A percentile compares a stretch with the other conserved stretches of the same genome.
Evolutionary conservation across 2,113 vertebrate species (phyloP).

Genomic region (Centropus bengalensis): DNA sequence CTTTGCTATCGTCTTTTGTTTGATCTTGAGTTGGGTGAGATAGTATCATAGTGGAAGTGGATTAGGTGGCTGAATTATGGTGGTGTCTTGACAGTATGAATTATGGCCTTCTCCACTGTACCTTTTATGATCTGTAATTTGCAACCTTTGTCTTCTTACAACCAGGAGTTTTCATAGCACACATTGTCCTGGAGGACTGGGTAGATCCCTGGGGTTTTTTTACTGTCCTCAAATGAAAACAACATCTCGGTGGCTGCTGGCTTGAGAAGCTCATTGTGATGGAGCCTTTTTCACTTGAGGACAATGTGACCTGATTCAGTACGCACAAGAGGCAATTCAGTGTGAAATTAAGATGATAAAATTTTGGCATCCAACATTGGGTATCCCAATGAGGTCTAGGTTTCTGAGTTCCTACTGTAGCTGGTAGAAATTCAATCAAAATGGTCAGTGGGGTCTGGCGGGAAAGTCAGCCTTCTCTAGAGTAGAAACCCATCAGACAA

Average conservation of each 20-base stretch:
- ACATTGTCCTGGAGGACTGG: background rate
- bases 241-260: accelerated
- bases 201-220: background rate
- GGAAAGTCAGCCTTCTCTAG: background rate
- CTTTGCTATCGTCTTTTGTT: constrained; percentile 42
- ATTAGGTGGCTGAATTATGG: background rate
- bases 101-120: background rate
- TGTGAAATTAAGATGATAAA: background rate
- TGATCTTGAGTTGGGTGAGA: constrained; percentile 41
- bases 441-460: background rate
- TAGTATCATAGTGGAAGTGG: constrained; percentile 20
- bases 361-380: background rate
- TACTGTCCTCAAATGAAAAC: background rate
- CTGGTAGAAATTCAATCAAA: background rate
- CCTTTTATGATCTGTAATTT: background rate
- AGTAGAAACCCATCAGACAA: background rate
- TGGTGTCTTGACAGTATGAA: background rate
- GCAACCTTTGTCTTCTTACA: background rate
- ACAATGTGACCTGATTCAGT: constrained; percentile 12
- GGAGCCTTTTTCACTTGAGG: constrained; percentile 33
- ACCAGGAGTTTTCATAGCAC: background rate
- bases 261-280: background rate
- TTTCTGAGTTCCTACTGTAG: background rate
- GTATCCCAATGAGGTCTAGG: background rate
- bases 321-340: background rate